Percentiles rank a stretch among this genome's conserved stretches.
Evolutionary conservation across 23 tunicate genomes (phyloP).

Genomic region (Ciona savignyi): DNA sequence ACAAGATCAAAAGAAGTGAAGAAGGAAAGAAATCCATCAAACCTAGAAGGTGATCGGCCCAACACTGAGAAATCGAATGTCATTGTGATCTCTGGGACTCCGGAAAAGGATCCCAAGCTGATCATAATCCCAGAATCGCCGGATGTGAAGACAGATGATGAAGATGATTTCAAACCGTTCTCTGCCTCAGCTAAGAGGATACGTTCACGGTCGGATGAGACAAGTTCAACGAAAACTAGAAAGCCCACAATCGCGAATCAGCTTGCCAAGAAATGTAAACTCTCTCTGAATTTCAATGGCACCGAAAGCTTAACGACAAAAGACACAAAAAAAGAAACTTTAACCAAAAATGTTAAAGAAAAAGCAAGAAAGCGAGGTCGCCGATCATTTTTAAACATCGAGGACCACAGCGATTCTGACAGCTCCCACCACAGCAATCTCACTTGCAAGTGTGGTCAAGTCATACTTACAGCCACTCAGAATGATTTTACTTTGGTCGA

Average conservation of each 20-base stretch:
- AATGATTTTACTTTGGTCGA: too few relatives aligned
- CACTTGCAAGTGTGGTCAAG: too few relatives aligned
- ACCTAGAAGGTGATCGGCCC: neutral
- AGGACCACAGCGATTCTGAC: too few relatives aligned
- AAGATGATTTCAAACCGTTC: constrained; percentile 9
- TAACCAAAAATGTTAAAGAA: neutral
- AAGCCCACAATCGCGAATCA: constrained; percentile 18
- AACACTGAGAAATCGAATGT: constrained; percentile 4
- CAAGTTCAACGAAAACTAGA: neutral
- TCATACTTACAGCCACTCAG: too few relatives aligned
- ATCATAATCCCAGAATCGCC: constrained; percentile 65
- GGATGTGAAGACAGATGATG: constrained; percentile 2
- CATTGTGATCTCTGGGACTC: constrained; percentile 18
- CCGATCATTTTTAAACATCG: neutral
- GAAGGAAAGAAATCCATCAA: neutral
- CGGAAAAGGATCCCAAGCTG: constrained; percentile 18
- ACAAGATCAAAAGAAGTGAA: too few relatives aligned
- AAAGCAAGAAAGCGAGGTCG: neutral
- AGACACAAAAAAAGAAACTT: neutral
- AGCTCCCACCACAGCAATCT: too few relatives aligned
- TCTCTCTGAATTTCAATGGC: constrained; percentile 4
- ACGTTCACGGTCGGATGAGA: neutral
- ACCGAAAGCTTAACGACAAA: too few relatives aligned
- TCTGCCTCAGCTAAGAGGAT: constrained; percentile 1
- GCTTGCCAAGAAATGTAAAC: constrained; percentile 43